A percentile compares a stretch with the other conserved stretches of the same genome.
Evolutionary conservation across 1,140 invertebrate genomes (phyloP).

Genomic region (Chrysopa pallens): DNA sequence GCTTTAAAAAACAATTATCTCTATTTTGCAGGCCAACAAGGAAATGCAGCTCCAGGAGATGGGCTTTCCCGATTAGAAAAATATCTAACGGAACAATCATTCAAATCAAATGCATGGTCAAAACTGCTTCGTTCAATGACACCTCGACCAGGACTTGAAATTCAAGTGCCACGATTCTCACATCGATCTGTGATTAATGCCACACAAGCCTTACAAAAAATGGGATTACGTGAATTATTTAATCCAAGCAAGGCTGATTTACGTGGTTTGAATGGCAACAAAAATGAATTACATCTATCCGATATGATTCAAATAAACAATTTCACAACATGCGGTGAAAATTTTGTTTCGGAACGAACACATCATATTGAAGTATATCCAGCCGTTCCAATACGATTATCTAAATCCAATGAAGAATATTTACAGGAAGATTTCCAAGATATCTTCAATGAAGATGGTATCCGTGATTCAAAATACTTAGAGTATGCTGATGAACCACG

Average conservation of each 20-base stretch:
- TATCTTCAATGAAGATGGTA: neutral
- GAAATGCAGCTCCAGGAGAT: constrained; percentile 43
- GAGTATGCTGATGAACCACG: constrained; percentile 21
- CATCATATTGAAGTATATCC: constrained; percentile 58
- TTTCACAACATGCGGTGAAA: constrained; percentile 63
- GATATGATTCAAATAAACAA: constrained; percentile 63
- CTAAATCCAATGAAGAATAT: constrained; percentile 20
- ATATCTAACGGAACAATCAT: constrained; percentile 40
- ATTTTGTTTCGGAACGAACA: constrained; percentile 46
- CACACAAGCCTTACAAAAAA: constrained; percentile 49
- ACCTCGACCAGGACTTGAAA: constrained; percentile 50
- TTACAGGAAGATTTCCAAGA: constrained; percentile 16
- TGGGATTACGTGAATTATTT: constrained; percentile 66
- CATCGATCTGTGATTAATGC: constrained; percentile 65
- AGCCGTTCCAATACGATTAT: constrained; percentile 30
- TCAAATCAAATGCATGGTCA: constrained; percentile 51
- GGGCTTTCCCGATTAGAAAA: constrained; percentile 52
- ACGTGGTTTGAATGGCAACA: constrained; percentile 53
- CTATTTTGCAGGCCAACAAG: constrained; percentile 18
- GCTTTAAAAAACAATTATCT: too few species aligned
- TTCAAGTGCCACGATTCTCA: constrained; percentile 66
- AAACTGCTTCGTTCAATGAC: constrained; percentile 50
- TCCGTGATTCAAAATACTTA: constrained; percentile 10
- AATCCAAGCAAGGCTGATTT: constrained; percentile 51
- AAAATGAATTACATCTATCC: constrained; percentile 55